Base-by-base conservation (phyloP, 1,140 invertebrate species). In the Stegodyphus mimosarum region DNA sequence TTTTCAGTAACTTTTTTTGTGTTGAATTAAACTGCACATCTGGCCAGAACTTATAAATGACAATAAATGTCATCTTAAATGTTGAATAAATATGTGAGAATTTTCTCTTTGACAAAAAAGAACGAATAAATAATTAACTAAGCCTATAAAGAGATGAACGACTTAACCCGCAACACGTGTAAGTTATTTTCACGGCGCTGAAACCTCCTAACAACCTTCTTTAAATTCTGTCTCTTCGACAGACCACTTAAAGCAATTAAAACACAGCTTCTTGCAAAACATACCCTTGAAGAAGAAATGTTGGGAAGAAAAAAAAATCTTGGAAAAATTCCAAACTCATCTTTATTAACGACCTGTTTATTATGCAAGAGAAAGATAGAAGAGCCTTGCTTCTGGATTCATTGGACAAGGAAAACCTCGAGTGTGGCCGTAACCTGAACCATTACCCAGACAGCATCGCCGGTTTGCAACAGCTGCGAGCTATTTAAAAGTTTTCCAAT, bases 291-390 rank as follows among this genome's bases (percentile, higher is more conserved):
- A 49, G 33, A 13, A 71, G 6, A 11, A 50, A 48, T 51, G 9
- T 18, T 64, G 33, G 60, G n/a, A 5, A 13, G 9, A 15, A 48
- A 48, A 64, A 49, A 76, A 76, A 64, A 63, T 64, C 17, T 48
- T 64, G 13, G 74, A 76, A 64, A 76, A 64, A 64, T 76, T 70
- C 77, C 51, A 53, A 81, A 51, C 78, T 71, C 78, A 81, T 81
- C 78, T 81, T 81, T 72, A 81, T 81, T 81, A 81, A 72, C 78
- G 78, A 78, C 64, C 52, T 72, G 78, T 71, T 71, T 72, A 81
- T 81, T 81, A 81, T 81, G 78, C 78, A 72, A 72, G 69, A 33
- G 33, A 33, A 33, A 33, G 33, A 33, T n/a, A 72, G 51, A 18
- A 18, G 17, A n/a, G 64, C 11, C 13, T 67, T 18, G 17, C 64